Conservation (phyloP, 2,888 invertebrate species). For the Rotaria magnacalcarata region DNA sequence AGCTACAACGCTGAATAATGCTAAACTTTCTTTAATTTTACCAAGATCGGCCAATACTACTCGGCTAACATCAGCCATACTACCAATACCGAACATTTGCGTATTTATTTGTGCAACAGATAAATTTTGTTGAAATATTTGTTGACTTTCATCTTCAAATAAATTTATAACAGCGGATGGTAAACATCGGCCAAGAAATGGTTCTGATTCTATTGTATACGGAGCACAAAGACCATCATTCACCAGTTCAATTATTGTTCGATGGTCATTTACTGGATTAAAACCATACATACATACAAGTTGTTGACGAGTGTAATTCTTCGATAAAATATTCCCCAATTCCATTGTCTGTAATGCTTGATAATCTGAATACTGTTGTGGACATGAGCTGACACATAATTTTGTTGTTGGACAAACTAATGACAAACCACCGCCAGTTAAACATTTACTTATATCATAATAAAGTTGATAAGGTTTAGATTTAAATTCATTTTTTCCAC, state of each 20-base stretch:
- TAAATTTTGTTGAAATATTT: background rate
- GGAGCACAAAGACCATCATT: constrained; percentile 3
- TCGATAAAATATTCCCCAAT: background rate
- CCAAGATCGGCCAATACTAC: background rate
- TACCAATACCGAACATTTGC: background rate
- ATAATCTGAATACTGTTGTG: background rate
- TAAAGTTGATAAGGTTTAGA: background rate
- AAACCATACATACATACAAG: background rate
- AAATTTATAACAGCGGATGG: background rate
- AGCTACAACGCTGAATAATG: background rate
- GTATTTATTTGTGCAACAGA: background rate
- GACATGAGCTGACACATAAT: background rate
- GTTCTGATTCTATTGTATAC: background rate
- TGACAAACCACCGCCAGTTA: background rate
- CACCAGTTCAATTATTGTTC: background rate
- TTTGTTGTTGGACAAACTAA: background rate
- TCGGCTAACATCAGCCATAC: background rate
- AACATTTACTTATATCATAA: constrained; percentile 25
- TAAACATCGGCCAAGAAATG: constrained; percentile 20
- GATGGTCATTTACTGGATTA: background rate
- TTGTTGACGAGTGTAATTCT: background rate
- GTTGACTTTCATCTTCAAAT: background rate
- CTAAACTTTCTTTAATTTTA: background rate
- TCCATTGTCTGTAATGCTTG: background rate
- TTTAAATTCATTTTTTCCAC: background rate